Conservation (phyloP, 2,797 vertebrate genomes). For the Melanotaenia maccullochi region DNA sequence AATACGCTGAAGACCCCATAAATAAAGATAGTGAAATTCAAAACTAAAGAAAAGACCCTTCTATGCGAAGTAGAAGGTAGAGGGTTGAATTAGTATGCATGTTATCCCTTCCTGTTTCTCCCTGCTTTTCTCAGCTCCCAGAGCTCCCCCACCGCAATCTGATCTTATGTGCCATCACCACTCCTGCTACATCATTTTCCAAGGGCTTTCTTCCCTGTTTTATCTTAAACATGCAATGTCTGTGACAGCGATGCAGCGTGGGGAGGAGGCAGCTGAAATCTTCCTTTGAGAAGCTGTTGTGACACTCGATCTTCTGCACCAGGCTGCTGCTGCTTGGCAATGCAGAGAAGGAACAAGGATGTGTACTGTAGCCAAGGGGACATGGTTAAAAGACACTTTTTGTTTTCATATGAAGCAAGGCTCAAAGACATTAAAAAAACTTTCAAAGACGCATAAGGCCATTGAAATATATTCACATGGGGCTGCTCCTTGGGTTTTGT, state of each 20-base stretch:
- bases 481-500: constrained; percentile 48
- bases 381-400: constrained; percentile 45
- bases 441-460: constrained; percentile 55
- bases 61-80: constrained; percentile 52
- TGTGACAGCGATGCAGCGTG: constrained; percentile 45
- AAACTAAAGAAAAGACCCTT: constrained; percentile 33
- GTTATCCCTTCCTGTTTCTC: constrained; percentile 25
- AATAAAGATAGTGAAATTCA: constrained; percentile 39
- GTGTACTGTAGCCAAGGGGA: constrained; percentile 45
- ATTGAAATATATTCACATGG: constrained; percentile 53
- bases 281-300: constrained; percentile 47
- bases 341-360: constrained; percentile 25
- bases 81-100: constrained; percentile 66
- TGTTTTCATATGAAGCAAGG: constrained; percentile 51
- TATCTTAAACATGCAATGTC: constrained; percentile 62
- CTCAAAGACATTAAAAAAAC: constrained; percentile 32
- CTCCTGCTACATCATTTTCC: constrained; percentile 53
- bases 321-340: constrained; percentile 46
- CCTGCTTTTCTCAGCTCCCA: constrained; percentile 49
- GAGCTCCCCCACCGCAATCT: constrained; percentile 47
- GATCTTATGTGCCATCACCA: constrained; percentile 63
- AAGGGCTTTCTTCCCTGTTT: constrained; percentile 53
- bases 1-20: constrained; percentile 25
- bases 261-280: constrained; percentile 48
- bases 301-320: constrained; percentile 51